A percentile compares a stretch with the other conserved stretches of the same genome.
Evolutionary conservation across 1,140 invertebrate genomes (phyloP).

Genomic region (Aricia agestis): DNA sequence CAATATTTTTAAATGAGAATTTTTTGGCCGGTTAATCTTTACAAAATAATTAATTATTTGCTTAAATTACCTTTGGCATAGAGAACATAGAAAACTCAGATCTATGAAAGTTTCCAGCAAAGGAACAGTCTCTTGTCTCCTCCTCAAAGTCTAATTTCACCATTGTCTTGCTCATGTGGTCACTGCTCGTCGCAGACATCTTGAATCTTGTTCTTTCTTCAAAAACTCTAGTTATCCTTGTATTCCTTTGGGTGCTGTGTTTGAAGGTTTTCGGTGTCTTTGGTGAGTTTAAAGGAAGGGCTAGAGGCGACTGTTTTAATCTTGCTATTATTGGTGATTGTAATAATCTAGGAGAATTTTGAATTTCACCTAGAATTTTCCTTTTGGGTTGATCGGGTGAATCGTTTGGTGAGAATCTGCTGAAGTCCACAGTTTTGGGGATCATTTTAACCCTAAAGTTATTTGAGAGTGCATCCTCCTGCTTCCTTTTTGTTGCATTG

Average conservation of each 20-base stretch:
- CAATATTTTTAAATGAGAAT: too few relatives aligned
- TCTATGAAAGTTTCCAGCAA: slow-evolving; percentile 38
- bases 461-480: slow-evolving; percentile 45
- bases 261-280: slow-evolving; percentile 8
- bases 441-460: slow-evolving; percentile 63
- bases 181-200: slow-evolving; percentile 58
- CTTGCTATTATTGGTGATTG: slow-evolving; percentile 20
- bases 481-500: slow-evolving; percentile 57
- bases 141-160: slow-evolving; percentile 55
- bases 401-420: slow-evolving; percentile 34
- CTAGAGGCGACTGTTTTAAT: slow-evolving; percentile 23
- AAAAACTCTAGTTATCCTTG: slow-evolving; percentile 51
- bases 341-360: slow-evolving; percentile 41
- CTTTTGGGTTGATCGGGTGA: slow-evolving; percentile 48
- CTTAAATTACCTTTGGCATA: slow-evolving; percentile 46
- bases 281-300: slow-evolving; percentile 12
- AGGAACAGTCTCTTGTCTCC: slow-evolving; percentile 56
- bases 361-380: slow-evolving; percentile 54
- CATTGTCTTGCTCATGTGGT: slow-evolving; percentile 40
- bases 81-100: slow-evolving; percentile 44
- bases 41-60: not conserved
- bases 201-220: slow-evolving; percentile 59
- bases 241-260: slow-evolving; percentile 32
- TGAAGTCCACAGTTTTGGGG: slow-evolving; percentile 58
- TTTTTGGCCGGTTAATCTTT: too few relatives aligned